These are phyloP conservation scores for Eilema sororculum DNA, from an alignment of 2,888 invertebrate species.

Conservation along the genomic window DNA sequence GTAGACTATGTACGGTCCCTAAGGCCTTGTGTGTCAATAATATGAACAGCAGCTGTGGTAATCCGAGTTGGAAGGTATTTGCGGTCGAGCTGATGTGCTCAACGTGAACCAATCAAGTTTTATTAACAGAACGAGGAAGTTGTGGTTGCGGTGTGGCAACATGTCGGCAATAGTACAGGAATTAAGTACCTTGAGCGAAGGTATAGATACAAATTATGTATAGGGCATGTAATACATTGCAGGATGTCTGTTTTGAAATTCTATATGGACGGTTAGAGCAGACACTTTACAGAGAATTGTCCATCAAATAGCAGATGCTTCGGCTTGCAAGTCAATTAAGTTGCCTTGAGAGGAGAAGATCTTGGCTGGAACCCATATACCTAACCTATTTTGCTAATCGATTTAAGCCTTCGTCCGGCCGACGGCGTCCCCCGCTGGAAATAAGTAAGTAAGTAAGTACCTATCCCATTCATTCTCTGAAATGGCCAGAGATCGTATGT, in stretches of 20 bases:
- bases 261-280: too few relatives aligned
- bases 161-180: conserved; percentile 2
- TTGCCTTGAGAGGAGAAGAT: not conserved
- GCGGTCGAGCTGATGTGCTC: conserved; percentile 55
- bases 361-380: too few relatives aligned
- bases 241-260: too few relatives aligned
- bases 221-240: not conserved
- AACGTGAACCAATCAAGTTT: conserved; percentile 56
- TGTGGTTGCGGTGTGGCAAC: conserved; percentile 49
- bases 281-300: not conserved
- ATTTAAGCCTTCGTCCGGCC: too few relatives aligned
- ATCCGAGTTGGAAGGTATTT: conserved; percentile 43
- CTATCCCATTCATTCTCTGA: too few relatives aligned
- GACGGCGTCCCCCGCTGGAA: too few relatives aligned
- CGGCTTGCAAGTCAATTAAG: not conserved
- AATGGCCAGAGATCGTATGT: too few relatives aligned
- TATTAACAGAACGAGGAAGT: conserved; percentile 60
- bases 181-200: not conserved
- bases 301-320: not conserved
- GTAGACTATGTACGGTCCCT: not conserved
- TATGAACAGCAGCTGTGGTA: conserved; percentile 33
- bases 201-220: not conserved
- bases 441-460: too few relatives aligned
- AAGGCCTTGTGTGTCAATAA: conserved; percentile 19
- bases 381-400: too few relatives aligned